Conservation (phyloP, 92 coral and sea anemone species). For the Paragorgia papillata region DNA sequence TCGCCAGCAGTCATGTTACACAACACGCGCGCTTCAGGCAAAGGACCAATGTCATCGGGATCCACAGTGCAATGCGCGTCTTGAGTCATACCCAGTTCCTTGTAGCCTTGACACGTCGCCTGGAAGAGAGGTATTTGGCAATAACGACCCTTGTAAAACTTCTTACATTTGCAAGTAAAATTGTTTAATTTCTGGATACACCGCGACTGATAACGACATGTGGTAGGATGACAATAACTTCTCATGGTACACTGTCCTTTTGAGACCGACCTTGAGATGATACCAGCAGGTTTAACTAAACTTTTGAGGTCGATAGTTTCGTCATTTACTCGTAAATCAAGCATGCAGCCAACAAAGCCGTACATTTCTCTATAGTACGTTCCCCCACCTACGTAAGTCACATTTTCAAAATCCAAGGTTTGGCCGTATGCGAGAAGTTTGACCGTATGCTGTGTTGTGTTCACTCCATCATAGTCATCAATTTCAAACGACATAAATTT, state of each 20-base stretch:
- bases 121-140: constrained; percentile 86
- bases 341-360: constrained; percentile 96
- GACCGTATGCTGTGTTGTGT: background rate
- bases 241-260: constrained; percentile 53
- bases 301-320: constrained; percentile 44
- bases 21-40: constrained; percentile 65
- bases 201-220: constrained; percentile 71
- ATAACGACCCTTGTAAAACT: constrained; percentile 70
- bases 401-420: constrained; percentile 50
- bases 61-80: constrained; percentile 90
- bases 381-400: constrained; percentile 74
- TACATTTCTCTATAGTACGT: constrained; percentile 46
- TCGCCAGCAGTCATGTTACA: constrained; percentile 84
- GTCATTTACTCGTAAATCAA: constrained; percentile 62
- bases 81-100: constrained; percentile 73
- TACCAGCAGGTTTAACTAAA: constrained; percentile 51
- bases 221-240: constrained; percentile 77
- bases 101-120: constrained; percentile 85
- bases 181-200: constrained; percentile 72
- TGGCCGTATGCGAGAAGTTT: background rate
- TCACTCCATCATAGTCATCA: constrained; percentile 69
- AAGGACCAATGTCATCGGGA: constrained; percentile 81
- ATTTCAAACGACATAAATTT: constrained; percentile 65
- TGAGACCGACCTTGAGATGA: constrained; percentile 3
- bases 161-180: constrained; percentile 75